Evolutionary conservation across 2,888 invertebrate species (phyloP).

Genomic region (Heliconius cydno): DNA sequence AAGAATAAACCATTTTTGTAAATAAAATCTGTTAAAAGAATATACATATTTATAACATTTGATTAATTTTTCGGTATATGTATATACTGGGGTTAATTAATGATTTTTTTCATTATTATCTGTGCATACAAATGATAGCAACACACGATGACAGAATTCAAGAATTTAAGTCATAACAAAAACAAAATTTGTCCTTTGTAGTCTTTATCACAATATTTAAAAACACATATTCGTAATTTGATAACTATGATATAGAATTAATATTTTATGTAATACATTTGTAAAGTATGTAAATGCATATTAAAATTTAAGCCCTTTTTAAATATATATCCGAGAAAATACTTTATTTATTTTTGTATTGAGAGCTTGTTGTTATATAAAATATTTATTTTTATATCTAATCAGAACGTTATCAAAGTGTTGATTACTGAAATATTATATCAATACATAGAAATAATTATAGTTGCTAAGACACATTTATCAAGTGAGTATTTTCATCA

Average conservation of each 20-base stretch:
- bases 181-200: not conserved
- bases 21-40: not conserved
- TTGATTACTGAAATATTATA: not conserved
- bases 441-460: not conserved
- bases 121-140: not conserved
- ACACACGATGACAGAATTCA: not conserved
- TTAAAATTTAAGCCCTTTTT: not conserved
- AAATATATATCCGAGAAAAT: not conserved
- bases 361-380: conserved; percentile 7
- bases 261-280: not conserved
- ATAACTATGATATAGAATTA: not conserved
- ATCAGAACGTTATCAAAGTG: conserved; percentile 3
- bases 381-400: conserved; percentile 13
- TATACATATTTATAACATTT: not conserved
- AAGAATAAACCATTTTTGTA: not conserved
- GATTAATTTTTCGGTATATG: not conserved
- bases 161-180: not conserved
- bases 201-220: not conserved
- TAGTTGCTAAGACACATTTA: not conserved
- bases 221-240: not conserved
- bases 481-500: conserved; percentile 7
- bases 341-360: not conserved
- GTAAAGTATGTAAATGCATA: not conserved
- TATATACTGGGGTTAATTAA: not conserved
- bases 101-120: not conserved